Evolutionary conservation across 2,797 vertebrate genomes (phyloP).

Genomic region (Malurus leucopterus): DNA sequence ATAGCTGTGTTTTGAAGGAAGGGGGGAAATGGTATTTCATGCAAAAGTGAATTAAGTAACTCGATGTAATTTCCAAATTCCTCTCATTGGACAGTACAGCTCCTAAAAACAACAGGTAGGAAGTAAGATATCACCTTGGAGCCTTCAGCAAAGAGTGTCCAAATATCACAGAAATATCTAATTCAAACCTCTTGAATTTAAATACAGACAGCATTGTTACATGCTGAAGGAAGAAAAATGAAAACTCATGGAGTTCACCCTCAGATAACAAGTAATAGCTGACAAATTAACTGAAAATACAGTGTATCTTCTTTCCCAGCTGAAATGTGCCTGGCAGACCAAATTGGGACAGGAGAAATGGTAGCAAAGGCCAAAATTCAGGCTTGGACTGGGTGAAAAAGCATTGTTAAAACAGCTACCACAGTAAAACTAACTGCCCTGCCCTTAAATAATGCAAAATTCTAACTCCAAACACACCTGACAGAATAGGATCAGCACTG

Average conservation of each 20-base stretch:
- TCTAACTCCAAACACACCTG: not conserved
- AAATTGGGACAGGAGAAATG: not conserved
- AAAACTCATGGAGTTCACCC: not conserved
- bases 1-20: not conserved
- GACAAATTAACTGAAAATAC: not conserved
- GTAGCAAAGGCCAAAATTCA: not conserved
- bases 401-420: rapidly evolving
- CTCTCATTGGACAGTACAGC: no score
- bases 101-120: not conserved
- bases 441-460: not conserved
- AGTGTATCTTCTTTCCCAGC: not conserved
- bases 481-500: not conserved
- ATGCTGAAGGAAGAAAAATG: not conserved
- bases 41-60: not conserved
- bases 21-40: not conserved
- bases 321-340: not conserved
- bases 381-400: not conserved
- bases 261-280: not conserved
- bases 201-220: rapidly evolving
- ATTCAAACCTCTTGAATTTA: not conserved
- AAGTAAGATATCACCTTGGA: no score
- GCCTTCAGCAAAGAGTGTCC: not conserved
- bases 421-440: not conserved
- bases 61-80: not conserved
- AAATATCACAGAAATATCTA: not conserved